Evolutionary conservation across 1,140 invertebrate species (phyloP).

Genomic region (Zaprionus kolodkinae): DNA sequence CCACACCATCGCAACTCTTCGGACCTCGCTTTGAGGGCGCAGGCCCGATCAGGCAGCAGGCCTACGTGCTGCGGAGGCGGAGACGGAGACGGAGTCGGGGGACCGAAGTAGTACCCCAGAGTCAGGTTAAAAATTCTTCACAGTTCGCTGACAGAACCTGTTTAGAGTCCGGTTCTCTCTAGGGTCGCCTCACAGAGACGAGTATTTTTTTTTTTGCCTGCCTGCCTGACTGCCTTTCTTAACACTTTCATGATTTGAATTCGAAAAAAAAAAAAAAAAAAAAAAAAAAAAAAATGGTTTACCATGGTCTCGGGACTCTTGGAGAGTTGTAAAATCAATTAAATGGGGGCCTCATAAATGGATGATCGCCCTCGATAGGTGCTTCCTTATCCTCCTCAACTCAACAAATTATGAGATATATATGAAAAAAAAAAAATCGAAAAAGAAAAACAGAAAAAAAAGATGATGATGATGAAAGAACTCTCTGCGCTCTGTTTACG

Average conservation of each 20-base stretch:
- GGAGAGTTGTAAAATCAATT: conserved; percentile 68
- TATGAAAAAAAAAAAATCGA: neutral
- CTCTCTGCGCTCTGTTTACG: conserved; percentile 64
- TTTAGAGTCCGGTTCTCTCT: conserved; percentile 60
- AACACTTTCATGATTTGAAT: conserved; percentile 80
- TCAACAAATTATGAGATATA: conserved; percentile 50
- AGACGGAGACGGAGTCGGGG: neutral
- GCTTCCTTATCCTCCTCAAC: conserved; percentile 27
- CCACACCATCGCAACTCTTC: neutral
- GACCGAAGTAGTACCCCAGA: conserved; percentile 1
- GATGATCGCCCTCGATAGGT: conserved; percentile 37
- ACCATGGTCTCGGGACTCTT: neutral
- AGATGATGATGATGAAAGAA: neutral
- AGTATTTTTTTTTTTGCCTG: conserved; percentile 19
- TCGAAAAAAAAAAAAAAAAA: conserved; percentile 28
- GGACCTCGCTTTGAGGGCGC: neutral
- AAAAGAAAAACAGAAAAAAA: conserved; percentile 6
- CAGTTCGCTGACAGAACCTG: conserved; percentile 78
- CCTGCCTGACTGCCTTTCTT: conserved; percentile 55
- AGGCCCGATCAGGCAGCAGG: conserved; percentile 1
- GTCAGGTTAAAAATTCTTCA: conserved; percentile 77
- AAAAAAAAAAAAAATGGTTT: conserved; percentile 18
- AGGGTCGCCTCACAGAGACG: conserved; percentile 21
- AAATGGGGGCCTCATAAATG: conserved; percentile 58
- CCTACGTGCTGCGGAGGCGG: conserved; percentile 2